Evolutionary conservation across 2,888 invertebrate species (phyloP), one percentile per base, ranked within the genome.

Genomic region (Meiosimyza platycephala): DNA sequence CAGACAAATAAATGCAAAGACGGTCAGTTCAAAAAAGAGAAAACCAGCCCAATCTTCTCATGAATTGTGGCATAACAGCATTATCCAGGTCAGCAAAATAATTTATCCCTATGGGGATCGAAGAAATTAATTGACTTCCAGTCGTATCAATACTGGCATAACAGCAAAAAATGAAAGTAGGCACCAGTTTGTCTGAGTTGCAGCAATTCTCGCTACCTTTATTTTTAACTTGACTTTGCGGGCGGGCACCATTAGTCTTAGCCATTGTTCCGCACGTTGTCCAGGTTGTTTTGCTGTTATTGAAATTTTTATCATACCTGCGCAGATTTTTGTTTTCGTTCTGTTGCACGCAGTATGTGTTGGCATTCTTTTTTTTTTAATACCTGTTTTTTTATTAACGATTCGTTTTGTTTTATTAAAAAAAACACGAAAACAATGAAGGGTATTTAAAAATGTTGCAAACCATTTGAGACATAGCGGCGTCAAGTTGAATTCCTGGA

Each of bases 211-310:
- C 9, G 40, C 40, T 40, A 40, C 40, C 40, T 7, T 9, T 5
- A 40, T 40, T 40, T 9, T 40, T 40, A 9, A 9, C 40, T 16
- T 22, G 33, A 18, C 83, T 81, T 79, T 81, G 80, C 83, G 82
- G 83, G 81, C 82, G 81, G 81, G 83, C 83, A 82, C 81, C 82
- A 82, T 81, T 81, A 82, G 83, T 81, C 81, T 81, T 81, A 78
- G 83, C 76, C 78, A 72, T 77, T 78, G 40, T 72, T 76, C 47
- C 73, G 18, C 47, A n/a, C n/a, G 9, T 18, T 18, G 6, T 54
- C 13, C 54, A 54, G n/a, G 11, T 57, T 65, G 65, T 66, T 54
- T 12, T 50, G 5, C 12, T 28, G 47, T 63, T 48, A 52, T 47
- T 55, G 54, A 6, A 54, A 40, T 55, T 55, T 11, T 52, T 28